Evolutionary conservation across 2,888 invertebrate species (phyloP).

Genomic region (Baccha elongata): DNA sequence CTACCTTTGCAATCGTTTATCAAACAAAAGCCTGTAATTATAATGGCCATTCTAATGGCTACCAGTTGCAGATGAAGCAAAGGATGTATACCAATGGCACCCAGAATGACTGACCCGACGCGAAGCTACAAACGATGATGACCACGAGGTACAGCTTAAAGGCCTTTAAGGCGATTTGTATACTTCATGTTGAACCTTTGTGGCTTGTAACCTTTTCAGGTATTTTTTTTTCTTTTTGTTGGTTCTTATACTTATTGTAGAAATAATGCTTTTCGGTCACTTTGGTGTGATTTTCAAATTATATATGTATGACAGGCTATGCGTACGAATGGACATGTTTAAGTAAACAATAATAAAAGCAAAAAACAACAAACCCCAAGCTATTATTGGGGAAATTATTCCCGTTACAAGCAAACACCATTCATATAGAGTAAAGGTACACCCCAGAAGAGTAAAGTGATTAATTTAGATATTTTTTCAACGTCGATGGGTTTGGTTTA

Average conservation of each 20-base stretch:
- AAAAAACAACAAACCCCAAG: constrained; percentile 8
- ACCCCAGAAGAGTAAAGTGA: constrained; percentile 28
- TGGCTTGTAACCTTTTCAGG: constrained; percentile 4
- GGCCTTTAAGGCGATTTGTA: constrained; percentile 49
- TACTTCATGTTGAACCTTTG: constrained; percentile 38
- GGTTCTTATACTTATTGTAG: not conserved
- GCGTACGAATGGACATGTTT: constrained; percentile 37
- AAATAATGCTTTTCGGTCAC: constrained; percentile 36
- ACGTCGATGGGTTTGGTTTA: constrained; percentile 21
- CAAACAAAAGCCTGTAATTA: constrained; percentile 70
- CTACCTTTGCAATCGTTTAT: constrained; percentile 60
- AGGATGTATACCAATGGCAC: constrained; percentile 42
- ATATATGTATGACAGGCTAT: constrained; percentile 45
- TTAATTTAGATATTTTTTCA: constrained; percentile 49
- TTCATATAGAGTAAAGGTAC: too few relatives aligned
- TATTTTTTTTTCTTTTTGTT: constrained; percentile 4
- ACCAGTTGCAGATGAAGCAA: constrained; percentile 53
- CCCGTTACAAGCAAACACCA: constrained; percentile 39
- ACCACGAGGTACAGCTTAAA: constrained; percentile 42
- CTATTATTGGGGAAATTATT: constrained; percentile 55
- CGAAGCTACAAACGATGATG: not conserved
- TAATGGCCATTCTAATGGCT: constrained; percentile 62
- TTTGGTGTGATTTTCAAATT: constrained; percentile 58
- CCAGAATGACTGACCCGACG: constrained; percentile 34
- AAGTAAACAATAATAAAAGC: constrained; percentile 24